phyloP scores from a whole-genome alignment of 64 coral and sea anemone species.

The Pachyseris speciosa region DNA sequence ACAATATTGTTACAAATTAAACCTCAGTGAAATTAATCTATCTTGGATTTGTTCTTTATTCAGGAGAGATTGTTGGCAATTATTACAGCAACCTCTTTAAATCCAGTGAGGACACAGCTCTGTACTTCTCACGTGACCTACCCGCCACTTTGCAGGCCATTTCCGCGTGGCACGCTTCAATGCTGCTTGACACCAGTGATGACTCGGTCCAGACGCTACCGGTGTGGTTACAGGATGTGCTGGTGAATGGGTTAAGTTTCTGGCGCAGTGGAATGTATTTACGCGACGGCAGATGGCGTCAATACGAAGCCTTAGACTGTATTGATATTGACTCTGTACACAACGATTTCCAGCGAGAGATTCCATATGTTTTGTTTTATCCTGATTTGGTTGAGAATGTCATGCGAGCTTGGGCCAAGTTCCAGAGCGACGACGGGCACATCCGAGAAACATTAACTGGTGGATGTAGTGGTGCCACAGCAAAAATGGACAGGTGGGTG shows the following conservation, averaged over 20 bases:
- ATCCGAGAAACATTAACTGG: conserved; percentile 37
- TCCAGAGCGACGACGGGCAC: conserved; percentile 40
- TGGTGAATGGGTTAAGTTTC: conserved; percentile 81
- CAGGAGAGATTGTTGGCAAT: conserved; percentile 72
- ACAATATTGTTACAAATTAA: no score
- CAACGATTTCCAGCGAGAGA: conserved; percentile 78
- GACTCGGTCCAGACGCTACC: conserved; percentile 34
- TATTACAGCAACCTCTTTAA: conserved; percentile 84
- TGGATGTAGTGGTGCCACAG: conserved; percentile 35
- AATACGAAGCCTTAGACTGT: conserved; percentile 76
- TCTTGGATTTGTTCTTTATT: background rate
- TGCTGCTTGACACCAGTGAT: conserved; percentile 23
- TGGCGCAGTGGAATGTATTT: conserved; percentile 76
- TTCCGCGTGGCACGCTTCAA: conserved; percentile 67
- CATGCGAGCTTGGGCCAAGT: conserved; percentile 54
- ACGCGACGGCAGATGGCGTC: conserved; percentile 73
- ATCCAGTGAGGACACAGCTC: conserved; percentile 72
- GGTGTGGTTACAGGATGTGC: conserved; percentile 65
- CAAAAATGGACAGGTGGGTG: conserved; percentile 23
- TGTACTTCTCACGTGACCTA: conserved; percentile 46
- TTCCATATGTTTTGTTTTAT: conserved; percentile 69
- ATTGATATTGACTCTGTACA: conserved; percentile 84
- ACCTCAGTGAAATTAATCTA: no score
- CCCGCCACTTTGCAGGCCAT: conserved; percentile 47
- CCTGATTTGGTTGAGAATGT: conserved; percentile 79